Base-by-base conservation (phyloP, 2,888 invertebrate species). In the Synanthedon myopaeformis region DNA sequence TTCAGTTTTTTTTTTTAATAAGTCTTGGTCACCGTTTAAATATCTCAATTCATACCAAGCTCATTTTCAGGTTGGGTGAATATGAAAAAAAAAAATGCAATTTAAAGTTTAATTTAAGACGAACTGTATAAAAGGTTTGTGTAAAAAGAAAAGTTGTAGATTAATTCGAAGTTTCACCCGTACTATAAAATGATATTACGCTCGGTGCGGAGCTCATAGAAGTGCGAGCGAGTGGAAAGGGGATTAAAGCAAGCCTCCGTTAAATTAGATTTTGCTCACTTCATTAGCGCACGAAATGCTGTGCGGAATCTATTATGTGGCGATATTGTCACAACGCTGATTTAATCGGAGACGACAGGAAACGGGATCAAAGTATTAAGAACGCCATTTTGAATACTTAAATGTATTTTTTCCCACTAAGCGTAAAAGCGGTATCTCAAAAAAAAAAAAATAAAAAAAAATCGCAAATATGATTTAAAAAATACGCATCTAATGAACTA, bases 111-210 rank as follows among this genome's bases (percentile, higher is more conserved):
- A 35, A 35, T 45, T 45, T 13, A 45, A 45, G 45, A 45, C 45
- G 8, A 45, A 45, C 45, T 14, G 14, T 14, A 45, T 45, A 45
- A 45, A 45, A 45, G 45, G 45, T 45, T 10, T 35, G 35, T 45
- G 45, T 45, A 45, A 13, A 45, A 45, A 45, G 45, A 45, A 45
- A 45, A 45, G 45, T 45, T 45, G 45, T 14, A 45, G 73, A 75
- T 75, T 76, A 71, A 72, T 67, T 55, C 51, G 23, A 49, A 49
- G 49, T 19, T 45, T 49, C 12, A 19, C 19, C 49, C 19, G 49
- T 49, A 14, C 49, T 17, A 49, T 49, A 49, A 49, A 49, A 49
- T 49, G 19, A 49, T 49, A 49, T 49, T 49, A 49, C 23, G n/a
- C 49, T 35, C 35, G 6, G 10, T 49, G 19, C 19, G 17, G 49